These are phyloP conservation scores for Lagodon rhomboides DNA, from an alignment of 2,797 vertebrate species.

Conservation along the genomic window DNA sequence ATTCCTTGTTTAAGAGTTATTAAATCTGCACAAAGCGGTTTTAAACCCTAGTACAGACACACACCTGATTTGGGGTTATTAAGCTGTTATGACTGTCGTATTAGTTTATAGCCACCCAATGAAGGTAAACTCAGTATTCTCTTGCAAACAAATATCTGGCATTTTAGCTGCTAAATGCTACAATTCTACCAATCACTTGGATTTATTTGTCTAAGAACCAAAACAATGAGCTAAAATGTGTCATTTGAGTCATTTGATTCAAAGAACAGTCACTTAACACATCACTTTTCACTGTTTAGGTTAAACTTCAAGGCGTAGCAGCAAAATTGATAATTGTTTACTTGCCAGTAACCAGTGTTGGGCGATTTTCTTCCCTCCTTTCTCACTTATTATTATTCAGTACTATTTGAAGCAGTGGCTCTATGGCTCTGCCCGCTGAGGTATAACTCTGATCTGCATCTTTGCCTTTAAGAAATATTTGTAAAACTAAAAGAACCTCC, in stretches of 20 bases:
- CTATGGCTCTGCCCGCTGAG: neutral
- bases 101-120: neutral
- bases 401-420: neutral
- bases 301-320: neutral
- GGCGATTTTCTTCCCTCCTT: neutral
- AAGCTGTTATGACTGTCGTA: neutral
- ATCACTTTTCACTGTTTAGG: neutral
- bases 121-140: neutral
- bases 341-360: neutral
- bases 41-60: slow-evolving; percentile 19
- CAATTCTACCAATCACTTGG: neutral
- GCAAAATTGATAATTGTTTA: neutral
- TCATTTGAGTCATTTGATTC: neutral
- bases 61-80: neutral
- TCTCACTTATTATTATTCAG: neutral
- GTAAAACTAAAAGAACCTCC: slow-evolving; percentile 40
- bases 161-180: neutral
- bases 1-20: neutral
- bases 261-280: slow-evolving; percentile 9
- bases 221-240: neutral
- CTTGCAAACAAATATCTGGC: neutral
- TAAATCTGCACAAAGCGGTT: slow-evolving; percentile 3
- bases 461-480: slow-evolving; percentile 55
- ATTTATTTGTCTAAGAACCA: neutral
- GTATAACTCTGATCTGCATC: slow-evolving; percentile 15